Evolutionary conservation across 2,113 vertebrate species (phyloP), one percentile per base, ranked within the genome.

Genomic region (Epinephelus lanceolatus): DNA sequence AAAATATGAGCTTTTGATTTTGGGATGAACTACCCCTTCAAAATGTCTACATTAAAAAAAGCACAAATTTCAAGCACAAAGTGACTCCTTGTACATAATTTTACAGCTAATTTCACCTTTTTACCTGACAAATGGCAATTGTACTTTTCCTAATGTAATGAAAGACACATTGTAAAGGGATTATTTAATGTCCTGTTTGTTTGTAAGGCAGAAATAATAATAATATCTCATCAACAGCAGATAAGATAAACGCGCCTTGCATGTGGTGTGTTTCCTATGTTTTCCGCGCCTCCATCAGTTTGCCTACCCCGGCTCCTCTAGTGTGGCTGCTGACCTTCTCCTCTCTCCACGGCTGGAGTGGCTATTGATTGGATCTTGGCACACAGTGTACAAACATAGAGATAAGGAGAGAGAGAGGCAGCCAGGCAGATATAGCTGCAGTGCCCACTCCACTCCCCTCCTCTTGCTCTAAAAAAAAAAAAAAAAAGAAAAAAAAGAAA

Each of bases 311-410:
- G 14, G 75, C 75, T 88, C 74, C 85, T 91, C 80, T 71, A 74
- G 83, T 88, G 85, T 85, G 86, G 83, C 81, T 87, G 87, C 91
- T 95, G 95, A 96, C 95, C 94, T 95, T 96, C 95, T 94, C 93
- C 92, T 94, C 94, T 95, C 93, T 94, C 92, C 92, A 90, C 82
- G 91, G 93, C 89, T 89, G 92, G 93, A 94, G 91, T 93, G 90
- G 90, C 93, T 95, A 96, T 95, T 95, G 94, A 96, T 95, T 94
- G 94, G 93, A 95, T 95, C 94, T 95, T 95, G 94, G 93, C 95
- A 95, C 90, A 91, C 83, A 85, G 95, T 95, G 95, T 95, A 95
- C 93, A 95, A 95, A 95, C 94, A 95, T 90, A 85, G 90, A 92
- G 94, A 95, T 95, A 95, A 95, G 88, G 91, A 62, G 84, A 76